Conservation (phyloP, 2,888 invertebrate species). For the Xylophagus ater region DNA sequence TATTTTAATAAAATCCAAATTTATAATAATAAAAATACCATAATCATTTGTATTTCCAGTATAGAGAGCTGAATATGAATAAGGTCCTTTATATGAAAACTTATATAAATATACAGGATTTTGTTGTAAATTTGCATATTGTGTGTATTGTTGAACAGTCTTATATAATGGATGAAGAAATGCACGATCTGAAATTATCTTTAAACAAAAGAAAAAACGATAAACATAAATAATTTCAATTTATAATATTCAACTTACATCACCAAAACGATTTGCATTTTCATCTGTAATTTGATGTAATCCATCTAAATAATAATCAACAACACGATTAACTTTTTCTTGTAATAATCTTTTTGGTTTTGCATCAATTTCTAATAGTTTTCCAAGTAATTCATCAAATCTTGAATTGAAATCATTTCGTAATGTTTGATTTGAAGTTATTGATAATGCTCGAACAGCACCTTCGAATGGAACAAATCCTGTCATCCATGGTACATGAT, state of each 20-base stretch:
- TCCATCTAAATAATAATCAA: slow-evolving; percentile 28
- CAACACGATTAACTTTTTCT: slow-evolving; percentile 20
- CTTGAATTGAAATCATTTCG: slow-evolving; percentile 27
- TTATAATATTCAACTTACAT: slow-evolving; percentile 19
- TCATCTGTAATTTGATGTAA: slow-evolving; percentile 24
- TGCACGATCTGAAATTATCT: slow-evolving; percentile 42
- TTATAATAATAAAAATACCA: slow-evolving; percentile 21
- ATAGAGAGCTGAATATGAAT: slow-evolving; percentile 39
- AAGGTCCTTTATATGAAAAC: slow-evolving; percentile 40
- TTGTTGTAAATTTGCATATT: slow-evolving; percentile 21
- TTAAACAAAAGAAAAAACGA: slow-evolving; percentile 11
- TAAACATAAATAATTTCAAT: not conserved
- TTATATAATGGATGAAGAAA: slow-evolving; percentile 41
- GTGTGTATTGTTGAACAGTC: slow-evolving; percentile 24
- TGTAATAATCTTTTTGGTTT: slow-evolving; percentile 15
- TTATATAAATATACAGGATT: slow-evolving; percentile 41
- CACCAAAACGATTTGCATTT: slow-evolving; percentile 27
- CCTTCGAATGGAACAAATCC: slow-evolving; percentile 43
- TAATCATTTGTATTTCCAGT: slow-evolving; percentile 29
- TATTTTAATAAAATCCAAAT: not conserved
- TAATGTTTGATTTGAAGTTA: slow-evolving; percentile 27
- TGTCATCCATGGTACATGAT: slow-evolving; percentile 41
- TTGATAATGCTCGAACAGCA: slow-evolving; percentile 38
- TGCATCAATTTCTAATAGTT: slow-evolving; percentile 29
- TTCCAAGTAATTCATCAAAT: slow-evolving; percentile 28